A percentile compares a stretch with the other conserved stretches of the same genome.
Evolutionary conservation across 2,797 vertebrate species (phyloP).

Genomic region (Dipus sagitta): DNA sequence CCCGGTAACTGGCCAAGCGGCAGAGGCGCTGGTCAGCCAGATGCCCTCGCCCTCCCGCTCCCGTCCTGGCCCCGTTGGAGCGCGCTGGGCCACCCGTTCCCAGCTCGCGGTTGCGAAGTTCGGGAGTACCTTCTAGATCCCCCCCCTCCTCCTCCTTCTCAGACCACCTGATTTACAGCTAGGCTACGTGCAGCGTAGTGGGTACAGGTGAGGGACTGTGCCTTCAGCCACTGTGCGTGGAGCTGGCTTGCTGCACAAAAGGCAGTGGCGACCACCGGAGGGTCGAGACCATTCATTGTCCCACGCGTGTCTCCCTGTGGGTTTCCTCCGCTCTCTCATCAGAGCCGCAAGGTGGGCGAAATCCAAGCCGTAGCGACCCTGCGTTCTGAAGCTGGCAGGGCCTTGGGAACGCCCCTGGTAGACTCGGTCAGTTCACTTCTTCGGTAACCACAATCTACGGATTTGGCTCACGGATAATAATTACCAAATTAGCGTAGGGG

Average conservation of each 20-base stretch:
- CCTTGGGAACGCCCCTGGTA: background rate
- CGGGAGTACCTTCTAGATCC: background rate
- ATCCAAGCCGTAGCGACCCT: background rate
- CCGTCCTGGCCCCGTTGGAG: constrained; percentile 15
- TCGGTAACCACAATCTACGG: background rate
- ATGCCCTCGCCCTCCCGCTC: constrained; percentile 23
- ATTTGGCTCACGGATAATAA: background rate
- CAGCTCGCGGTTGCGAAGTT: constrained; percentile 22
- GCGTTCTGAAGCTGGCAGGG: background rate
- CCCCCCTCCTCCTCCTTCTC: background rate
- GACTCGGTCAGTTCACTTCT: background rate
- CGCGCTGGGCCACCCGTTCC: constrained; percentile 2
- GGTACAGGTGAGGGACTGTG: background rate
- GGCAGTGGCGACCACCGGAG: rapidly evolving
- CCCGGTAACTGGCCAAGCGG: constrained; percentile 22
- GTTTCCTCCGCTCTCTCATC: background rate
- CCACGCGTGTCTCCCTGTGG: background rate
- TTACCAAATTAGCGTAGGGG: background rate
- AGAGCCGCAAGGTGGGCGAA: background rate
- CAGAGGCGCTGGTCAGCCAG: background rate
- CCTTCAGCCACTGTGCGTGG: background rate
- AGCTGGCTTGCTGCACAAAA: background rate
- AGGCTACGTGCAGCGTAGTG: background rate
- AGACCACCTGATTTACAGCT: constrained; percentile 49
- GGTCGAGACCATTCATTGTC: background rate